Evolutionary conservation across 2,888 invertebrate genomes (phyloP).

Genomic region (Boloria selene): DNA sequence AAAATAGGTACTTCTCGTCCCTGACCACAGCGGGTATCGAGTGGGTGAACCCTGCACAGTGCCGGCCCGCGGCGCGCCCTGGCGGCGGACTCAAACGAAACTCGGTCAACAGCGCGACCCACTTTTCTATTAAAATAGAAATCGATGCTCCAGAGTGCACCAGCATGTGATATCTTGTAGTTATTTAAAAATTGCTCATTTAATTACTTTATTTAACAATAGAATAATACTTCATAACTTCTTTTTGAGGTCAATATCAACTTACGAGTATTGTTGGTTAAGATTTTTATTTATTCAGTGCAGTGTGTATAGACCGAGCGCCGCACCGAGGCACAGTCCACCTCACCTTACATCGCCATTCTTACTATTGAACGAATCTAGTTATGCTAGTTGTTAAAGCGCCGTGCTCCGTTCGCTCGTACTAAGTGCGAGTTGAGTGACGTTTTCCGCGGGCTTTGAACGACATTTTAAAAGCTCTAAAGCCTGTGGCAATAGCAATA

Average conservation of each 20-base stretch:
- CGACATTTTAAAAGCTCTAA: slow-evolving; percentile 12
- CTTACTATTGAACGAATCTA: background rate
- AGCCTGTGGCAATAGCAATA: slow-evolving; percentile 1
- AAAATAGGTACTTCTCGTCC: no score
- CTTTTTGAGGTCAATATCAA: background rate
- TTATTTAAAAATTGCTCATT: slow-evolving; percentile 9
- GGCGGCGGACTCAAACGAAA: slow-evolving; percentile 30
- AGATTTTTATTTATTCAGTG: no score
- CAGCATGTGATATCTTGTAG: slow-evolving; percentile 19
- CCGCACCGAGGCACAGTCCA: no score
- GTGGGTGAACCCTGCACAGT: background rate
- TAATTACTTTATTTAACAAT: background rate
- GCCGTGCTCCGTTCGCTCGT: background rate
- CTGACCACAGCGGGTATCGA: no score
- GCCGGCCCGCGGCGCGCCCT: slow-evolving; percentile 12
- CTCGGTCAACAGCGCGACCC: slow-evolving; percentile 45
- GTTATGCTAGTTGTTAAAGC: slow-evolving; percentile 5
- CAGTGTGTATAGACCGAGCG: no score
- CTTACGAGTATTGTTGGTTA: background rate
- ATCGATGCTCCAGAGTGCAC: slow-evolving; percentile 45
- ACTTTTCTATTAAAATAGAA: slow-evolving; percentile 47
- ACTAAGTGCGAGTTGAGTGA: slow-evolving; percentile 6
- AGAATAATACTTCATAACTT: no score
- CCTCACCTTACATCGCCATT: no score
- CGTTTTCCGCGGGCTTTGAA: slow-evolving; percentile 12